Evolutionary conservation across 2,113 vertebrate genomes (phyloP).

Genomic region (Ciconia maguari): DNA sequence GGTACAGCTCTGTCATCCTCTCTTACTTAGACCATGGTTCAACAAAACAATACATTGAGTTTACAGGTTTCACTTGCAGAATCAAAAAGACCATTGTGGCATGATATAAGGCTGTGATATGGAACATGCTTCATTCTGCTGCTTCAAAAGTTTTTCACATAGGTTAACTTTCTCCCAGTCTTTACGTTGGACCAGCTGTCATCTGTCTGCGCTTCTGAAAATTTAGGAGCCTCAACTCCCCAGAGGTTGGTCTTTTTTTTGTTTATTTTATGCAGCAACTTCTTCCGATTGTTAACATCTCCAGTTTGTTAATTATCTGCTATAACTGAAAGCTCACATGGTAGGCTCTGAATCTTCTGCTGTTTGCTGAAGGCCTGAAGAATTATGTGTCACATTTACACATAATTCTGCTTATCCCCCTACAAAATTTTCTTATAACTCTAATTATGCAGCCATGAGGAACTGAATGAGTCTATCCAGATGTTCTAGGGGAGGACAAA

Average conservation of each 20-base stretch:
- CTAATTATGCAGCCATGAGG: not conserved
- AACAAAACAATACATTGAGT: not conserved
- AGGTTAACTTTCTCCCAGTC: not conserved
- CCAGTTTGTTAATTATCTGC: constrained; percentile 35
- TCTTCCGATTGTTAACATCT: not conserved
- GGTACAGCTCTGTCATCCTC: not conserved
- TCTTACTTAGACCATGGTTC: not conserved
- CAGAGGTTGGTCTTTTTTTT: not conserved
- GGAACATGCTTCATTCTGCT: not conserved
- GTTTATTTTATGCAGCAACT: not conserved
- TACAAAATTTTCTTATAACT: constrained; percentile 5
- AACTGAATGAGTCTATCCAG: constrained; percentile 4
- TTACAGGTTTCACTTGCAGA: not conserved
- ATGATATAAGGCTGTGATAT: not conserved
- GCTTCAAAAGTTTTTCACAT: not conserved
- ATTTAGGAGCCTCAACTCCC: not conserved
- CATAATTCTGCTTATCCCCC: not conserved
- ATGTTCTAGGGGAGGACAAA: constrained; percentile 14
- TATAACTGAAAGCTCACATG: not conserved
- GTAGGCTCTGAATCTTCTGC: constrained; percentile 18
- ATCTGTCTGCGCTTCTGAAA: constrained; percentile 1
- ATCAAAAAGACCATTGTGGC: not conserved
- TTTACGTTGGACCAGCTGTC: constrained; percentile 16
- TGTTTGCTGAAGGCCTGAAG: constrained; percentile 27
- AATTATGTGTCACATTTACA: constrained; percentile 13